Evolutionary conservation across 1,140 invertebrate genomes (phyloP).

Genomic region (Calosoma granatense): DNA sequence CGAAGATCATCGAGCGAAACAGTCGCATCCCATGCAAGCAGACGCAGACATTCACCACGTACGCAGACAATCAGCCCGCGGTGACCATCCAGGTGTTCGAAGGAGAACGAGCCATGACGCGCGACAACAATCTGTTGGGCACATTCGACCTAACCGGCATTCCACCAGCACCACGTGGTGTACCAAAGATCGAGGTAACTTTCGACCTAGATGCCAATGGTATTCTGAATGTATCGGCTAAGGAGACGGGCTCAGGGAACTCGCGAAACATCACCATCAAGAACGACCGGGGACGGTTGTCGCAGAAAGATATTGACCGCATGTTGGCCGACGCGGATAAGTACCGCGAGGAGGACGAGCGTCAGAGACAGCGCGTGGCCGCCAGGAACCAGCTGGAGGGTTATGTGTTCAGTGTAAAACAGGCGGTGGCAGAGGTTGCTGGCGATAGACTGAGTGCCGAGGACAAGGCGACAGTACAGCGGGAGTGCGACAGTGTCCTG

Average conservation of each 20-base stretch:
- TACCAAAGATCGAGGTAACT: conserved; percentile 58
- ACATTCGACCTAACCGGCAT: too few relatives aligned
- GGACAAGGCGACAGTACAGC: conserved; percentile 32
- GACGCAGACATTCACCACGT: conserved; percentile 52
- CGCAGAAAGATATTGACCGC: conserved; percentile 70
- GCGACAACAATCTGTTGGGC: conserved; percentile 66
- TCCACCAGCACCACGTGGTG: conserved; percentile 41
- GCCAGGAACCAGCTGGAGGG: conserved; percentile 52
- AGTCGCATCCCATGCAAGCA: conserved; percentile 51
- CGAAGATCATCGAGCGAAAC: conserved; percentile 53
- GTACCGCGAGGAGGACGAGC: conserved; percentile 60
- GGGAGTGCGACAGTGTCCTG: conserved; percentile 35
- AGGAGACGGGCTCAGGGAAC: conserved; percentile 41
- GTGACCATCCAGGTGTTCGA: conserved; percentile 65
- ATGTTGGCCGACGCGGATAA: conserved; percentile 60
- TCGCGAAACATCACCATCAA: conserved; percentile 65
- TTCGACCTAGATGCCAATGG: too few relatives aligned
- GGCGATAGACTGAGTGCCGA: conserved; percentile 35
- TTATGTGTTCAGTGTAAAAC: conserved; percentile 62
- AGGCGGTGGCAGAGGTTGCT: conserved; percentile 33
- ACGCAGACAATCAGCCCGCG: conserved; percentile 57
- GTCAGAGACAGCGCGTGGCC: conserved; percentile 50
- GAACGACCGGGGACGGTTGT: conserved; percentile 71
- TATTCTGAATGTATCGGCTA: conserved; percentile 52
- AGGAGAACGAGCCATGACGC: too few relatives aligned